Evolutionary conservation across 2,888 invertebrate species (phyloP).

Genomic region (Malacosoma neustria): DNA sequence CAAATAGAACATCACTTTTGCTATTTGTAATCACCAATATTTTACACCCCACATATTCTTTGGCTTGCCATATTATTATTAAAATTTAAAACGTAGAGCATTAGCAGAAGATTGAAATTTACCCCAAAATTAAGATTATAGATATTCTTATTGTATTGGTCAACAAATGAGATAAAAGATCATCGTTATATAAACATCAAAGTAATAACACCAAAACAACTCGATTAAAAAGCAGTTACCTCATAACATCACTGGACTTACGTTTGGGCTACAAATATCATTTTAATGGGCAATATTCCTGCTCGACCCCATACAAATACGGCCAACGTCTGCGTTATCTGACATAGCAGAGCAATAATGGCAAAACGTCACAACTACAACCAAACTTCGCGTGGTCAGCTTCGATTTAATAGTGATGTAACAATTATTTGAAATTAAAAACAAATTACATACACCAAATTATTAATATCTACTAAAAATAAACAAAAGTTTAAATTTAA

Average conservation of each 20-base stretch:
- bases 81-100: too few relatives aligned
- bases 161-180: too few relatives aligned
- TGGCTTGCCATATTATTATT: too few relatives aligned
- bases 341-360: slow-evolving; percentile 42
- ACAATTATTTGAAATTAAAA: slow-evolving; percentile 7
- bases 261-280: slow-evolving; percentile 13
- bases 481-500: too few relatives aligned
- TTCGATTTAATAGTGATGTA: slow-evolving; percentile 4
- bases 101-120: too few relatives aligned
- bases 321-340: slow-evolving; percentile 25
- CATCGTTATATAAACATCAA: too few relatives aligned
- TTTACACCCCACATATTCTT: too few relatives aligned
- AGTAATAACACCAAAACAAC: neutral
- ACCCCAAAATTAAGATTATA: too few relatives aligned
- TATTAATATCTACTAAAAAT: too few relatives aligned
- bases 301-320: slow-evolving; percentile 21
- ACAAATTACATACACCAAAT: slow-evolving; percentile 21
- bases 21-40: too few relatives aligned
- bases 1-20: too few relatives aligned
- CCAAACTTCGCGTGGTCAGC: slow-evolving; percentile 20
- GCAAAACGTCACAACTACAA: slow-evolving; percentile 33
- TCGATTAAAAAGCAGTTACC: neutral
- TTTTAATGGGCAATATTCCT: slow-evolving; percentile 15
- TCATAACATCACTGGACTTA: neutral
- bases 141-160: too few relatives aligned